Percentiles rank a stretch among this genome's conserved stretches.
These are phyloP conservation scores for Phrynocephalus vlangalii DNA, from an alignment of 2,797 vertebrate species.

Conservation along the genomic window DNA sequence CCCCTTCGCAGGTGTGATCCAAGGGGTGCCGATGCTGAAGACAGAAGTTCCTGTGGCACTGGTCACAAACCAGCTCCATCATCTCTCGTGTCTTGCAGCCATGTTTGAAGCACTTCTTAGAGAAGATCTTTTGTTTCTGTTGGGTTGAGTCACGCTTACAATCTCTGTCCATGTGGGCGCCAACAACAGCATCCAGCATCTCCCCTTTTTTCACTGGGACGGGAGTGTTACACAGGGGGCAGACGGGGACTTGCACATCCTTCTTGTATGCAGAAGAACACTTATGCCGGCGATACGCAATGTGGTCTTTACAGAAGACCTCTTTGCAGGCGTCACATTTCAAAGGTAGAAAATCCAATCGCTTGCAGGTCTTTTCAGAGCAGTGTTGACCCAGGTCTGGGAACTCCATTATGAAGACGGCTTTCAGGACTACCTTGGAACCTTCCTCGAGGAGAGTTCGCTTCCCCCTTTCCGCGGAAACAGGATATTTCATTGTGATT, in stretches of 20 bases:
- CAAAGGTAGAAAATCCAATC: too few relatives aligned
- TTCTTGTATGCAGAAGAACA: too few relatives aligned
- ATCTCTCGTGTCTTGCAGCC: slow-evolving; percentile 95
- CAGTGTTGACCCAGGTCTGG: too few relatives aligned
- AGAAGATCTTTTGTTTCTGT: slow-evolving; percentile 90
- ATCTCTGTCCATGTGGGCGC: slow-evolving; percentile 90
- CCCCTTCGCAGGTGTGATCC: slow-evolving; percentile 88
- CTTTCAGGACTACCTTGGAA: too few relatives aligned
- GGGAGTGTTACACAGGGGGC: slow-evolving; percentile 88
- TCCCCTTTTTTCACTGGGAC: slow-evolving; percentile 90
- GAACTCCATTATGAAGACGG: too few relatives aligned
- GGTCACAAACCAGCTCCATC: slow-evolving; percentile 88
- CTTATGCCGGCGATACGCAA: too few relatives aligned
- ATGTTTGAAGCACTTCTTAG: slow-evolving; percentile 86
- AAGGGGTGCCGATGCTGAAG: slow-evolving; percentile 91
- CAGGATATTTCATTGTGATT: slow-evolving; percentile 11
- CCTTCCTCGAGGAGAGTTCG: too few relatives aligned
- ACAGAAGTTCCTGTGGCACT: slow-evolving; percentile 90
- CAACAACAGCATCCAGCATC: slow-evolving; percentile 89
- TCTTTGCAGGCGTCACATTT: too few relatives aligned
- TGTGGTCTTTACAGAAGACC: too few relatives aligned
- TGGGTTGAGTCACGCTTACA: slow-evolving; percentile 86
- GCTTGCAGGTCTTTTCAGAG: too few relatives aligned
- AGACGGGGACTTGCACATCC: slow-evolving; percentile 93
- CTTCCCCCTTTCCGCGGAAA: too few relatives aligned